These are phyloP conservation scores for Drosophila ercepeae DNA, from an alignment of 1,140 invertebrate species.

Conservation along the genomic window DNA sequence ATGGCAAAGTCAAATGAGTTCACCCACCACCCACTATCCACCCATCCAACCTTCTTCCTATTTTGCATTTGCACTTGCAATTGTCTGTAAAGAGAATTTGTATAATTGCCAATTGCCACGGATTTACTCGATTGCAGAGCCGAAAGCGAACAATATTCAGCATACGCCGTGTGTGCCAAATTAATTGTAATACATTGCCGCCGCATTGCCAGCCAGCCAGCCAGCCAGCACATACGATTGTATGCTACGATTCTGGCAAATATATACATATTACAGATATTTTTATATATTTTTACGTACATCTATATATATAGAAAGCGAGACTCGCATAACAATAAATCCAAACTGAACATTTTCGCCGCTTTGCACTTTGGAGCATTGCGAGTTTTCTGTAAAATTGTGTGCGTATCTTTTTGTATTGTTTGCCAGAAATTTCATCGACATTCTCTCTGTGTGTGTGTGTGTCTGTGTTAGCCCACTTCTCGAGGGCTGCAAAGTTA, in stretches of 20 bases:
- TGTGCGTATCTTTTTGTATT: constrained; percentile 25
- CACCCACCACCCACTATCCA: background rate
- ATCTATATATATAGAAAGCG: constrained; percentile 1
- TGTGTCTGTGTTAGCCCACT: constrained; percentile 4
- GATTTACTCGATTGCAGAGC: constrained; percentile 74
- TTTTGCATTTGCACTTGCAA: constrained; percentile 43
- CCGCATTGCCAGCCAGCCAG: constrained; percentile 27
- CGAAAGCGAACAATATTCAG: constrained; percentile 53
- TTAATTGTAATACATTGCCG: constrained; percentile 64
- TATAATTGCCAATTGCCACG: constrained; percentile 79
- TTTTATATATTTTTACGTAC: constrained; percentile 6
- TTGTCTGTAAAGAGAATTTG: constrained; percentile 70
- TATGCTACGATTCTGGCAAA: background rate
- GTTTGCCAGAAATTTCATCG: constrained; percentile 43
- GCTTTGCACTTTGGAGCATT: constrained; percentile 42
- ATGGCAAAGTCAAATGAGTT: constrained; percentile 1
- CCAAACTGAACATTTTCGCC: constrained; percentile 58
- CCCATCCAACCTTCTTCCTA: constrained; percentile 6
- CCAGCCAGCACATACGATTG: constrained; percentile 2
- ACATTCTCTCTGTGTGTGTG: constrained; percentile 4
- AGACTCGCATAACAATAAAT: constrained; percentile 66
- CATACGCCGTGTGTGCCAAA: constrained; percentile 71
- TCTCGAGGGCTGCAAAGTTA: constrained; percentile 30
- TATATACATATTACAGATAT: constrained; percentile 9
- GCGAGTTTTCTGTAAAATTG: constrained; percentile 60